These are phyloP conservation scores for Poecilia gillii DNA, from an alignment of 2,797 vertebrate species.

Conservation along the genomic window DNA sequence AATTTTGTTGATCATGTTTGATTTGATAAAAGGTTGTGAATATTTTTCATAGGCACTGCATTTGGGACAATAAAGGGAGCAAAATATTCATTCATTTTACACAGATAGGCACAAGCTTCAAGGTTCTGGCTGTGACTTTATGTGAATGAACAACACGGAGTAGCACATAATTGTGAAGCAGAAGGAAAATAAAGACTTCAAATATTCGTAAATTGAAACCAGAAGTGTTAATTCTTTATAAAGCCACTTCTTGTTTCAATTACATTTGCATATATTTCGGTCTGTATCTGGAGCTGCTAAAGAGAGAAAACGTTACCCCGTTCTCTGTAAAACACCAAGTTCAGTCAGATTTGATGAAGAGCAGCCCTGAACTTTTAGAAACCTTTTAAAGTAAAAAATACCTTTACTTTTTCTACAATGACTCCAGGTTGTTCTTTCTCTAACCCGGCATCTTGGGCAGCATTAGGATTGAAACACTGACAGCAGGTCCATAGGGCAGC, in stretches of 20 bases:
- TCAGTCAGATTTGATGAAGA: neutral
- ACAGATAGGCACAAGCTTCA: neutral
- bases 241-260: neutral
- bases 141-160: neutral
- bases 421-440: slow-evolving; percentile 51
- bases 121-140: neutral
- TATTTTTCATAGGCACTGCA: neutral
- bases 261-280: neutral
- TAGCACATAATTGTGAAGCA: neutral
- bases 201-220: neutral
- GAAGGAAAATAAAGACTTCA: neutral
- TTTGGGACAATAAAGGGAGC: neutral
- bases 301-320: neutral
- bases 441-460: slow-evolving; percentile 43
- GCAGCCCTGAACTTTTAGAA: neutral
- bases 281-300: neutral
- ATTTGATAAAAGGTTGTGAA: neutral
- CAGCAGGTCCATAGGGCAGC: slow-evolving; percentile 52
- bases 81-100: neutral
- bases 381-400: neutral
- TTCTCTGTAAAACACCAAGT: neutral
- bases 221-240: neutral
- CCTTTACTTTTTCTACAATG: neutral
- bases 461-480: slow-evolving; percentile 41
- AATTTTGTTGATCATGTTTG: neutral